A percentile compares a stretch with the other conserved stretches of the same genome.
Evolutionary conservation across 1,140 invertebrate genomes (phyloP).

Genomic region (Trachelipus rathkii): DNA sequence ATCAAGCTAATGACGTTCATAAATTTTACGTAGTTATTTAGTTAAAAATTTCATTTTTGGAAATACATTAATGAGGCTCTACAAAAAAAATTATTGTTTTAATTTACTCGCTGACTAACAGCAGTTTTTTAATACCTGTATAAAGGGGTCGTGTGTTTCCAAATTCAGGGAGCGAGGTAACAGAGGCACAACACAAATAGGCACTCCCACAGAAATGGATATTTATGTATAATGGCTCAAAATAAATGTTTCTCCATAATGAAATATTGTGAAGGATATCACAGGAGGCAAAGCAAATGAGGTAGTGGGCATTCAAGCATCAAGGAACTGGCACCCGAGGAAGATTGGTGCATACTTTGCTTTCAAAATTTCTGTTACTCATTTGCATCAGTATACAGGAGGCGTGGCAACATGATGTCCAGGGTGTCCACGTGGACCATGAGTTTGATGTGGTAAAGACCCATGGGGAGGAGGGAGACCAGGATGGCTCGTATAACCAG

Average conservation of each 20-base stretch:
- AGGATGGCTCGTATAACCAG: not conserved
- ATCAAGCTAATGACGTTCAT: too few species aligned
- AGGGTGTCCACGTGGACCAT: conserved; percentile 2
- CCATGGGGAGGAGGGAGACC: conserved; percentile 3
- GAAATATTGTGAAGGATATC: not conserved
- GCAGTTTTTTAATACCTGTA: not conserved
- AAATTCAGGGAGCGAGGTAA: conserved; percentile 2
- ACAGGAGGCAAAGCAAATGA: not conserved
- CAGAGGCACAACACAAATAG: conserved; percentile 3
- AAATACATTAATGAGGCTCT: not conserved
- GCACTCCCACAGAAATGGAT: conserved; percentile 6
- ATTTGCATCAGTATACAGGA: not conserved
- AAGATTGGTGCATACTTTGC: not conserved
- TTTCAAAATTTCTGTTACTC: not conserved
- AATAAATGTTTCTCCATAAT: not conserved
- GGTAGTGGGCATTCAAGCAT: conserved; percentile 4
- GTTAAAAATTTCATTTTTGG: not conserved
- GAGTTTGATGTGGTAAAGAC: not conserved
- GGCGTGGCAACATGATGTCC: not conserved
- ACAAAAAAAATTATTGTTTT: not conserved
- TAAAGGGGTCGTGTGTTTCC: not conserved
- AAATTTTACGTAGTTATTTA: not conserved
- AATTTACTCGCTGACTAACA: not conserved
- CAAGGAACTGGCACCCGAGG: conserved; percentile 1
- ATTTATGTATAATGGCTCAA: not conserved